Evolutionary conservation across 2,113 vertebrate genomes (phyloP).

Genomic region (Arizona elegans): DNA sequence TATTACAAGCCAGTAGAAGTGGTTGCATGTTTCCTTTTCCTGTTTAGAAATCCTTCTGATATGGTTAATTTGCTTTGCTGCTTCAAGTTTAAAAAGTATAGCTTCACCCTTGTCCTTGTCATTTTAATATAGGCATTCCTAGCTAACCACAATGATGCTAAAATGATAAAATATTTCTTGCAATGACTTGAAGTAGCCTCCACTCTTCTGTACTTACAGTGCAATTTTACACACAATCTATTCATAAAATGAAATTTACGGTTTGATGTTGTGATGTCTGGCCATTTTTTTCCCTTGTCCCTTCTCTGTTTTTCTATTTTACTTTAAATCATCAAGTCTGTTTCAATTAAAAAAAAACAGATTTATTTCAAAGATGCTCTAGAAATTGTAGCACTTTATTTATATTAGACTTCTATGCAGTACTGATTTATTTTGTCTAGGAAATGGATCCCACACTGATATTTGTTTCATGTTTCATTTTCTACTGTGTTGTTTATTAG

Average conservation of each 20-base stretch:
- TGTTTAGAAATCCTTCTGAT: neutral
- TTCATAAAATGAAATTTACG: neutral
- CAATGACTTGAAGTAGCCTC: neutral
- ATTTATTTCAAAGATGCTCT: neutral
- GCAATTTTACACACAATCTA: neutral
- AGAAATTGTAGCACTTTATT: neutral
- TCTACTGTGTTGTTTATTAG: neutral
- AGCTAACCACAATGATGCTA: neutral
- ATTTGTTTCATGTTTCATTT: neutral
- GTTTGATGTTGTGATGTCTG: neutral
- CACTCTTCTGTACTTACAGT: neutral
- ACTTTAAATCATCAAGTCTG: neutral
- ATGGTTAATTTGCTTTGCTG: neutral
- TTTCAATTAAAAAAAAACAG: neutral
- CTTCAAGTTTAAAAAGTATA: neutral
- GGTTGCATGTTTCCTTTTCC: neutral
- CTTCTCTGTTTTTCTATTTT: neutral
- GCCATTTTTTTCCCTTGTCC: neutral
- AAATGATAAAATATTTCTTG: neutral
- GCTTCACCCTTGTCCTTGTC: neutral
- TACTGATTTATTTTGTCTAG: neutral
- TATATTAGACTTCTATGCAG: neutral
- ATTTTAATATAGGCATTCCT: neutral
- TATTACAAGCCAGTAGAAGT: neutral
- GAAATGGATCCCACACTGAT: neutral